A percentile compares a stretch with the other conserved stretches of the same genome.
Evolutionary conservation across 2,888 invertebrate genomes (phyloP).

Genomic region (Euzetes globulus): DNA sequence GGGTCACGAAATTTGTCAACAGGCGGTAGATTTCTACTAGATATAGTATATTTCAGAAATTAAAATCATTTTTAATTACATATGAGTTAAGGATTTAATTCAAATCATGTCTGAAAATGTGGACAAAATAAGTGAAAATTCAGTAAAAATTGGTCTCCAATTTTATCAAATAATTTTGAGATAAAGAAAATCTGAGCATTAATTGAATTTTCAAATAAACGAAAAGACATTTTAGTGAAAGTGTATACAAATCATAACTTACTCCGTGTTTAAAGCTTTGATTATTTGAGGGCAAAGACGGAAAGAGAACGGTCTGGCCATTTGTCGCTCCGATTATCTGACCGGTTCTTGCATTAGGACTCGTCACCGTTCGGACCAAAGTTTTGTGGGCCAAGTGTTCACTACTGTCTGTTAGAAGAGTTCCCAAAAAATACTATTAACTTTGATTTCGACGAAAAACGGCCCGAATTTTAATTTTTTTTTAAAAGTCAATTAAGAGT

Average conservation of each 20-base stretch:
- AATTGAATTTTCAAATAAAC: too few species aligned
- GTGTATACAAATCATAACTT: neutral
- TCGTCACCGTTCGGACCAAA: neutral
- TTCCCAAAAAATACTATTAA: neutral
- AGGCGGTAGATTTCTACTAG: too few species aligned
- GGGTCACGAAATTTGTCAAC: too few species aligned
- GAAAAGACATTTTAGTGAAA: neutral
- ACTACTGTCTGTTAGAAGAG: neutral
- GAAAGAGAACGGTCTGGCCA: conserved; percentile 29
- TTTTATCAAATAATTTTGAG: neutral
- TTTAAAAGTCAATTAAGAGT: neutral
- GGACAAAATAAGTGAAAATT: too few species aligned
- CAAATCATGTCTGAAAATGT: too few species aligned
- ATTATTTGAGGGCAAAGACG: neutral
- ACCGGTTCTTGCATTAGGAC: neutral
- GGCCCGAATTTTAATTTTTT: neutral
- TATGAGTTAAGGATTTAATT: too few species aligned
- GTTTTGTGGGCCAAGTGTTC: conserved; percentile 2
- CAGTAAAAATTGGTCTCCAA: too few species aligned
- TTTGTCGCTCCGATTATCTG: conserved; percentile 8
- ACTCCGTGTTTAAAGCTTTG: conserved; percentile 5
- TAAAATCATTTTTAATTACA: too few species aligned
- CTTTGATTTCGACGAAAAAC: too few species aligned
- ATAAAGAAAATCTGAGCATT: neutral
- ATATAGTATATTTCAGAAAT: too few species aligned